Evolutionary conservation across 2,113 vertebrate species (phyloP).

Genomic region (Isurus oxyrinchus): DNA sequence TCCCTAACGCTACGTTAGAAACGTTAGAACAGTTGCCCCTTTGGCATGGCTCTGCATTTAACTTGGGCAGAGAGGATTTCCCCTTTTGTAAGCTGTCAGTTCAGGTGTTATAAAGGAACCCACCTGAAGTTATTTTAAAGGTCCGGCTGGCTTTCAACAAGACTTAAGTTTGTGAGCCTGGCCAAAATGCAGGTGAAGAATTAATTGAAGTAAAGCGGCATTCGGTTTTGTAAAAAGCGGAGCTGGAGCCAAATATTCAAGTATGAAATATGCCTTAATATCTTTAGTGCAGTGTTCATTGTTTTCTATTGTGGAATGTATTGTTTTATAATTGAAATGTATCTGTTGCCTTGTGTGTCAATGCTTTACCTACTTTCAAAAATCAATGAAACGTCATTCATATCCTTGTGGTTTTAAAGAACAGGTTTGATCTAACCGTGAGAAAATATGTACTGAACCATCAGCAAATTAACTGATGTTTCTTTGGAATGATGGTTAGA

Average conservation of each 20-base stretch:
- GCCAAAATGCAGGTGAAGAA: neutral
- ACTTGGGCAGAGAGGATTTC: neutral
- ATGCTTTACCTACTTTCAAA: neutral
- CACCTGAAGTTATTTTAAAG: too few species aligned
- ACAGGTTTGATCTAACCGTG: neutral
- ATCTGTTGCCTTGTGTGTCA: too few species aligned
- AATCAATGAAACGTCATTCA: neutral
- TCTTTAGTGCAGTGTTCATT: neutral
- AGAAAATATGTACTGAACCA: neutral
- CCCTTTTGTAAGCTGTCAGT: neutral
- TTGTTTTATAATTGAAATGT: neutral
- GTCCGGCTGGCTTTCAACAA: too few species aligned
- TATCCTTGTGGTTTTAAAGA: neutral
- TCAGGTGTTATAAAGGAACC: neutral
- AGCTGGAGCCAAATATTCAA: neutral
- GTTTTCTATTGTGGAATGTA: neutral
- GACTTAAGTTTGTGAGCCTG: neutral
- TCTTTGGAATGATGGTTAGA: neutral
- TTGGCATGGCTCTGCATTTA: neutral
- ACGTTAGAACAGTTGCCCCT: fast-evolving
- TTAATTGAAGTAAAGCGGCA: neutral
- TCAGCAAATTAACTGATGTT: neutral
- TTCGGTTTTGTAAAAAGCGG: neutral
- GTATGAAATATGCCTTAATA: neutral
- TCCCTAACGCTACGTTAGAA: too few species aligned